Conservation (phyloP, 2,888 invertebrate genomes). For the Chymomyza procnemis region DNA sequence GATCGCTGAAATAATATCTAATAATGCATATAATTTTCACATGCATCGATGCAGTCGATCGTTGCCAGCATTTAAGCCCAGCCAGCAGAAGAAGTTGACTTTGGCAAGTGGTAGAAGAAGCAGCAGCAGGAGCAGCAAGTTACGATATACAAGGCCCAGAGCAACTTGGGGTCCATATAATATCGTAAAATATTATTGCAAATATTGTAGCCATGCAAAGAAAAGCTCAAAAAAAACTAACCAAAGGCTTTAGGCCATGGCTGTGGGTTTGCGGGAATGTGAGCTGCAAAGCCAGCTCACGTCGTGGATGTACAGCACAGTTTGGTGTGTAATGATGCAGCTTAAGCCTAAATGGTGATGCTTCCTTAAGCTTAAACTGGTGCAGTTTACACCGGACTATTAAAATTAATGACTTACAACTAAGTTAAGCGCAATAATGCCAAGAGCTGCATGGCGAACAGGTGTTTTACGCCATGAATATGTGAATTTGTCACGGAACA, state of each 20-base stretch:
- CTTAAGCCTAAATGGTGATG: background rate
- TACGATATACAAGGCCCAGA: conserved; percentile 13
- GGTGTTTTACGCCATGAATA: background rate
- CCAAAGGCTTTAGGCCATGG: background rate
- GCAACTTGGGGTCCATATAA: conserved; percentile 31
- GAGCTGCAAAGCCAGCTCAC: background rate
- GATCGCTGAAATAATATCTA: conserved; percentile 63
- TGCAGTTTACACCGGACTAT: background rate
- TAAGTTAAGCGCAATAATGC: background rate
- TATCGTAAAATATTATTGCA: conserved; percentile 61
- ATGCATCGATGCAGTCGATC: conserved; percentile 40
- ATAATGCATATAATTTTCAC: conserved; percentile 72
- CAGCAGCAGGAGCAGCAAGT: conserved; percentile 13
- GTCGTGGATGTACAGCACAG: background rate
- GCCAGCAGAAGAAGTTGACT: background rate
- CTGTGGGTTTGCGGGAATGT: background rate
- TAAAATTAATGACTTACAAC: background rate
- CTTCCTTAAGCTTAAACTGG: background rate
- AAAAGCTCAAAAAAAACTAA: no score
- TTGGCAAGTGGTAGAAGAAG: background rate
- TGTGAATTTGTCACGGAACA: background rate
- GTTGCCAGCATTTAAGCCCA: background rate
- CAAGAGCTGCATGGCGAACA: background rate
- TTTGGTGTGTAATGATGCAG: background rate
- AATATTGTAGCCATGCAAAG: conserved; percentile 43